Conservation (phyloP, 1,140 invertebrate genomes). For the Adelges cooleyi region DNA sequence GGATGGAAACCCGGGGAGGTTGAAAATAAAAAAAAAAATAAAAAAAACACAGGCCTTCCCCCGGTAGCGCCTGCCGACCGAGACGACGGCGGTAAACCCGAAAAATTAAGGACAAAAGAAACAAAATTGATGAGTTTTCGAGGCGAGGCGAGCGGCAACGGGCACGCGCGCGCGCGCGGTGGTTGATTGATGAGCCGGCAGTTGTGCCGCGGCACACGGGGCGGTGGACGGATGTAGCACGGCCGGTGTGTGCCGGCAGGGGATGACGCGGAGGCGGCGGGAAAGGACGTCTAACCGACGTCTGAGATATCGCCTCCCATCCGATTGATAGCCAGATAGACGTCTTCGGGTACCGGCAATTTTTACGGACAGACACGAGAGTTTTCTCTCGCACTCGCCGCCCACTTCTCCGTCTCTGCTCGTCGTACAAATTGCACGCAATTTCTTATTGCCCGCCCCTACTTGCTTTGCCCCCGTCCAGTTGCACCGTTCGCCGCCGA, state of each 20-base stretch:
- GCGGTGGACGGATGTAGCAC: not conserved
- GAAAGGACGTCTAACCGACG: slow-evolving; percentile 10
- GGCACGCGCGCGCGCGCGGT: not conserved
- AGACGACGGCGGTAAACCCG: slow-evolving; percentile 7
- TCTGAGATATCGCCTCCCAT: slow-evolving; percentile 24
- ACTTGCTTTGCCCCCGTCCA: not conserved
- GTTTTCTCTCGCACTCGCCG: not conserved
- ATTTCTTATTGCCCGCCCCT: slow-evolving; percentile 6
- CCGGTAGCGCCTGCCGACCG: not conserved
- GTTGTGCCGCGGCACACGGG: not conserved
- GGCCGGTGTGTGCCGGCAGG: not conserved
- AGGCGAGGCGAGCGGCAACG: not conserved
- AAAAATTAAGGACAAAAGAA: slow-evolving; percentile 26
- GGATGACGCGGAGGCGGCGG: not conserved
- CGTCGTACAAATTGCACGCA: slow-evolving; percentile 9
- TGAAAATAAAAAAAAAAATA: not conserved
- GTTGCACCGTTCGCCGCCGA: too few species aligned
- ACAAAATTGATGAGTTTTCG: slow-evolving; percentile 24
- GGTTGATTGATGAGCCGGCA: slow-evolving; percentile 20
- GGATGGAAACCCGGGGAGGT: not conserved
- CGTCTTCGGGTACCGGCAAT: slow-evolving; percentile 25
- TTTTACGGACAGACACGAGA: slow-evolving; percentile 22
- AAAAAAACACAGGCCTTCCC: not conserved
- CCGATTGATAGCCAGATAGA: slow-evolving; percentile 28
- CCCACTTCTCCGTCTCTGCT: too few species aligned